phyloP scores from a whole-genome alignment of 2,888 invertebrate genomes.

The Sesamia inferens region DNA sequence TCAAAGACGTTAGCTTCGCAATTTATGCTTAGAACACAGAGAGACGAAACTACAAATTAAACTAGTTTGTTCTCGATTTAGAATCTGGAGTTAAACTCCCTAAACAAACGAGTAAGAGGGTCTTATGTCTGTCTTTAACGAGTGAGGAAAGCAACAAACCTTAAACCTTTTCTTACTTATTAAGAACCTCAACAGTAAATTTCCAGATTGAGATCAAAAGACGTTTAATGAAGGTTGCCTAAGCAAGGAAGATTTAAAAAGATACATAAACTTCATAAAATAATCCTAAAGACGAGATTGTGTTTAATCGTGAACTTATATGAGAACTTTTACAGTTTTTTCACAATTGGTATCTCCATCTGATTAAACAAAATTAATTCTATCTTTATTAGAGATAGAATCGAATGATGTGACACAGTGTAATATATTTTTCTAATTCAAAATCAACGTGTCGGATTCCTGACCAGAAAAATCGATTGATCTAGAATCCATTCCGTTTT shows the following conservation, averaged over 20 bases:
- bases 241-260: conserved; percentile 21
- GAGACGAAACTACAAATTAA: conserved; percentile 13
- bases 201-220: conserved; percentile 36
- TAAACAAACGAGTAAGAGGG: conserved; percentile 25
- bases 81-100: conserved; percentile 17
- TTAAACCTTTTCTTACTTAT: conserved; percentile 43
- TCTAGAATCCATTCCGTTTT: no score
- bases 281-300: neutral
- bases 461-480: no score
- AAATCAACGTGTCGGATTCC: no score
- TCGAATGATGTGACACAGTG: no score
- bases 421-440: no score
- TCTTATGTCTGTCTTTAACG: neutral
- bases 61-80: conserved; percentile 19
- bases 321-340: neutral
- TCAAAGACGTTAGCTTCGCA: neutral
- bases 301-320: neutral
- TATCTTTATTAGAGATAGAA: no score
- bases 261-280: neutral
- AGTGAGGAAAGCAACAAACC: conserved; percentile 14
- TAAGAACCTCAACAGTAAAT: conserved; percentile 34
- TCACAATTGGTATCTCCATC: neutral
- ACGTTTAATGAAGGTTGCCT: conserved; percentile 26
- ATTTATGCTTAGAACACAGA: neutral
- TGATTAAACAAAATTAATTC: neutral